These are phyloP conservation scores for Trachymyrmex cornetzi DNA, from an alignment of 1,140 invertebrate genomes.

Conservation along the genomic window DNA sequence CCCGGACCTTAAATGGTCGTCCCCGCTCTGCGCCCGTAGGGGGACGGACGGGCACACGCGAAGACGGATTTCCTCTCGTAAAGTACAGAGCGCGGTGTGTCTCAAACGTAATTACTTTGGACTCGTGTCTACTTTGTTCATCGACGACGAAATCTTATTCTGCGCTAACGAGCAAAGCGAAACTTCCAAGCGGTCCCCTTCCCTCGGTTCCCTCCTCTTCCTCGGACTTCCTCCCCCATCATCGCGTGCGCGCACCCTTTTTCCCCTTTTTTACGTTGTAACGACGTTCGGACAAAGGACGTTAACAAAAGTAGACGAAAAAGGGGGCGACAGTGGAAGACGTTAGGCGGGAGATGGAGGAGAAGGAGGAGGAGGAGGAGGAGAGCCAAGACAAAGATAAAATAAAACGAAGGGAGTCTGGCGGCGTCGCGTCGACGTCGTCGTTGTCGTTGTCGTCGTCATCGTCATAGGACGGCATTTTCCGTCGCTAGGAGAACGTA, in stretches of 20 bases:
- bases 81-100: conserved; percentile 50
- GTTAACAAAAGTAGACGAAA: conserved; percentile 69
- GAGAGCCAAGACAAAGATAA: conserved; percentile 56
- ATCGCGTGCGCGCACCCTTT: conserved; percentile 3
- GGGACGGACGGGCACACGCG: conserved; percentile 32
- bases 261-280: conserved; percentile 61
- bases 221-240: neutral
- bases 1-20: conserved; percentile 50
- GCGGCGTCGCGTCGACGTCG: neutral
- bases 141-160: conserved; percentile 68
- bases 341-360: neutral
- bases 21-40: neutral
- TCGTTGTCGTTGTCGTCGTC: conserved; percentile 1
- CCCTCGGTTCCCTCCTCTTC: neutral
- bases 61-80: conserved; percentile 63
- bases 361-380: neutral
- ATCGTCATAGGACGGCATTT: conserved; percentile 49
- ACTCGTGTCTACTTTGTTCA: conserved; percentile 66
- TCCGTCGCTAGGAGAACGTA: conserved; percentile 56
- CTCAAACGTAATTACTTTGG: conserved; percentile 66
- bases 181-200: conserved; percentile 49
- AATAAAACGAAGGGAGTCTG: conserved; percentile 50
- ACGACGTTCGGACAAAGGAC: conserved; percentile 68
- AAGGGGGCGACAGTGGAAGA: conserved; percentile 55
- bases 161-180: conserved; percentile 68